Evolutionary conservation across 2,888 invertebrate species (phyloP), one percentile per base, ranked within the genome.

Genomic region (Mellilla xanthometata): DNA sequence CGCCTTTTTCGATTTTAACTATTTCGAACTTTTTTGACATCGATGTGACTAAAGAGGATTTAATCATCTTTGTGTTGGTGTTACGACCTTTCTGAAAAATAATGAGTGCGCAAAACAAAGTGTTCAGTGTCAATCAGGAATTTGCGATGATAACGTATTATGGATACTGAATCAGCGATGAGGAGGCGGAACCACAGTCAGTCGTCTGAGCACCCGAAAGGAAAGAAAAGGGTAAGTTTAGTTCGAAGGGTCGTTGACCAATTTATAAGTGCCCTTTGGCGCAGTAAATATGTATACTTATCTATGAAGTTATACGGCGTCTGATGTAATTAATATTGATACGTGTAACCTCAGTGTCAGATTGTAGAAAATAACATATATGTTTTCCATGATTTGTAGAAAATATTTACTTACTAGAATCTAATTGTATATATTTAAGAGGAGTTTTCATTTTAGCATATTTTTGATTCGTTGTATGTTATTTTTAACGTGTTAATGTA

Each of bases 151-250:
- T 46, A 32, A n/a, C 41, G 30, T 23, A n/a, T n/a, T n/a, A 39
- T 38, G 52, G 53, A 49, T 55, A 50, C 35, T 58, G 36, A 44
- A 60, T 54, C 56, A 54, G 75, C 58, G 45, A 77, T 83, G 65
- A 72, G 67, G 62, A 80, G 64, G 61, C 77, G 65, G 58, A 76
- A 71, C 54, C 74, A 73, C 44, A 57, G 58, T 9, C 72, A 71
- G 38, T 52, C 72, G 19, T 59, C 75, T 68, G 84, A 85, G 72
- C 82, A 76, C 44, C 62, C 75, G 48, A 82, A 71, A 54, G 81
- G 74, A 58, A 85, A 84, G 65, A 70, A 70, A 34, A 80, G 77
- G 82, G 87, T 87, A 56, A 85, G 85, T 75, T 57, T 33, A 40
- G 26, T 51, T 24, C 3, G 9, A 32, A 19, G 38, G 45, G 45